Evolutionary conservation across 2,113 vertebrate species (phyloP).

Genomic region (Cyrtonyx montezumae): DNA sequence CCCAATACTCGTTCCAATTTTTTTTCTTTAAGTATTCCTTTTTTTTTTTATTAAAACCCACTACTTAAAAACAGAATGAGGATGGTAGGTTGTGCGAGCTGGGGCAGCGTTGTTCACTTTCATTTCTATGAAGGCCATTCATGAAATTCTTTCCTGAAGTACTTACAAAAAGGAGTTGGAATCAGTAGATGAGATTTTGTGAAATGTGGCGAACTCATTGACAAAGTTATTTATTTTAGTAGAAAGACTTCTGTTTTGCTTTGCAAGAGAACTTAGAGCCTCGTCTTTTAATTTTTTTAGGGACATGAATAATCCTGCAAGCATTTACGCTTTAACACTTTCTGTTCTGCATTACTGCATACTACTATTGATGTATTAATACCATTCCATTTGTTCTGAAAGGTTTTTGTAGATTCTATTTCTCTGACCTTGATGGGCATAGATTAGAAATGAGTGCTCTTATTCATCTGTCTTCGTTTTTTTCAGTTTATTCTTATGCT

Average conservation of each 20-base stretch:
- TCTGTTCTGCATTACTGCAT: not conserved
- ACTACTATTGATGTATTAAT: not conserved
- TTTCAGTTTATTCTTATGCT: not conserved
- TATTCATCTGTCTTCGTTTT: not conserved
- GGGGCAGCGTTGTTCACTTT: not conserved
- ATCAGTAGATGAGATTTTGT: not conserved
- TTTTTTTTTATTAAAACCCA: not conserved
- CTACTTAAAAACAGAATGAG: not conserved
- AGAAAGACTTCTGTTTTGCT: not conserved
- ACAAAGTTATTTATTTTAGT: not conserved
- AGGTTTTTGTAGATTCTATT: not conserved
- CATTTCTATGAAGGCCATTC: conserved; percentile 14
- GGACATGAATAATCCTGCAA: not conserved
- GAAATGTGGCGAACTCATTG: not conserved
- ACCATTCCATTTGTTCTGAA: not conserved
- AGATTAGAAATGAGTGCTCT: not conserved
- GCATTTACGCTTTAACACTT: not conserved
- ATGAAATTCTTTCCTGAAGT: not conserved
- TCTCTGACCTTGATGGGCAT: not conserved
- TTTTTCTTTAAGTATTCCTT: not conserved
- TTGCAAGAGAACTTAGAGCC: not conserved
- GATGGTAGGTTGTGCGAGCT: rapidly evolving
- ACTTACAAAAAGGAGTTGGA: not conserved
- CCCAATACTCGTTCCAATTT: not conserved
- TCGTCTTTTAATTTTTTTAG: not conserved